phyloP scores from a whole-genome alignment of 2,797 vertebrate species.

The Platalea minor region DNA sequence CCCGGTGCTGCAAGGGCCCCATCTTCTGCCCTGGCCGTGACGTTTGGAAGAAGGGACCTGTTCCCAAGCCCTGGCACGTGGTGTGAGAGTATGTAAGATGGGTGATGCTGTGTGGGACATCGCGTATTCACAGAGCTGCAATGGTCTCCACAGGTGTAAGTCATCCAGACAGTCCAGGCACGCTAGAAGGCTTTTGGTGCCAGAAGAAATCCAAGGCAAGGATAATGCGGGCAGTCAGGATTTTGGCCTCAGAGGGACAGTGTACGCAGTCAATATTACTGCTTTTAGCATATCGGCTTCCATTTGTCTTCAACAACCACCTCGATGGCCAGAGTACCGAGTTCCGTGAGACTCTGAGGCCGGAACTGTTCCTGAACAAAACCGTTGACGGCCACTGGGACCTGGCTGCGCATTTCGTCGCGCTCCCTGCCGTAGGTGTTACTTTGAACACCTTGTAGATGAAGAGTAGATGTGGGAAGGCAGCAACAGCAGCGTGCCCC shows the following conservation, averaged over 20 bases:
- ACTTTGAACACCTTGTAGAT: accelerated
- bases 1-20: background rate
- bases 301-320: background rate
- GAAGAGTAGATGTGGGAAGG: too few species aligned
- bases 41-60: background rate
- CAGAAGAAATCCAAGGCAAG: background rate
- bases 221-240: too few species aligned
- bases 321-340: background rate
- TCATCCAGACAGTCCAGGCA: background rate
- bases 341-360: background rate
- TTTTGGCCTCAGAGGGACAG: background rate
- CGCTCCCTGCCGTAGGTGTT: accelerated
- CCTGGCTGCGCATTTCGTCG: accelerated
- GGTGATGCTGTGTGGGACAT: accelerated
- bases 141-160: background rate
- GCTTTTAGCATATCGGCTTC: background rate
- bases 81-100: too few species aligned
- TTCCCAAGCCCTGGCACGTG: background rate
- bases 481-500: too few species aligned
- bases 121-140: background rate
- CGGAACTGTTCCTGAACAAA: background rate
- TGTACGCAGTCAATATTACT: too few species aligned
- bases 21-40: background rate
- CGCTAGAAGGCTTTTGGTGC: background rate
- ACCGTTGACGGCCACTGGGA: accelerated